Evolutionary conservation across 2,888 invertebrate species (phyloP).

Genomic region (Lepetodrilus schrolli): DNA sequence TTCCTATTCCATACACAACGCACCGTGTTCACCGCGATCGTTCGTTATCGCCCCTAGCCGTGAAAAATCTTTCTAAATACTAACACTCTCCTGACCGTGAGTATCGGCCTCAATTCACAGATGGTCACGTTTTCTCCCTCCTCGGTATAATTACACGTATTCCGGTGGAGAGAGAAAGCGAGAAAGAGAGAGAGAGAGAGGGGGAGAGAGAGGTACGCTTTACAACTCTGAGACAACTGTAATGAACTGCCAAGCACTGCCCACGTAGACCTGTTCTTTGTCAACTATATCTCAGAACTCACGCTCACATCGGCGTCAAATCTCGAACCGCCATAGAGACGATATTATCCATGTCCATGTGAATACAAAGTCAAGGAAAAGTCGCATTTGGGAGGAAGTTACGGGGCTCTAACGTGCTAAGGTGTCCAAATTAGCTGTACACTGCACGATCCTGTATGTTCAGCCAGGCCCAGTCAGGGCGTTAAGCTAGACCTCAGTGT

Average conservation of each 20-base stretch:
- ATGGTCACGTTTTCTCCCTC: background rate
- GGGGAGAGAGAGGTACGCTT: too few species aligned
- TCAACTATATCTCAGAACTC: background rate
- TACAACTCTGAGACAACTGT: background rate
- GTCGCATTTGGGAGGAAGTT: background rate
- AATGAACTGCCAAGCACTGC: background rate
- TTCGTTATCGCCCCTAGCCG: background rate
- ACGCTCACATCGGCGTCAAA: background rate
- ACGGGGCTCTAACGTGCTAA: background rate
- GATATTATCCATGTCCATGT: slow-evolving; percentile 4
- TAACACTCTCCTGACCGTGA: background rate
- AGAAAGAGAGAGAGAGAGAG: too few species aligned
- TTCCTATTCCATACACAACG: background rate
- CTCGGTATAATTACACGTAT: background rate
- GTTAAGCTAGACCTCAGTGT: background rate
- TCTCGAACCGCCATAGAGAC: background rate
- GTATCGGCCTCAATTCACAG: background rate
- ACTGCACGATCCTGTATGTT: too few species aligned
- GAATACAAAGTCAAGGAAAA: slow-evolving; percentile 7
- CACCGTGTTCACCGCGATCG: background rate
- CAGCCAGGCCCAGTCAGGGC: background rate
- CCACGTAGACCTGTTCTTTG: background rate
- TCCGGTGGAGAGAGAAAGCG: background rate
- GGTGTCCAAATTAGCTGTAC: background rate
- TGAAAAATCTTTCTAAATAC: background rate